Conservation (phyloP, 2,113 vertebrate genomes). For the Hypocryptadius cinnamomeus region DNA sequence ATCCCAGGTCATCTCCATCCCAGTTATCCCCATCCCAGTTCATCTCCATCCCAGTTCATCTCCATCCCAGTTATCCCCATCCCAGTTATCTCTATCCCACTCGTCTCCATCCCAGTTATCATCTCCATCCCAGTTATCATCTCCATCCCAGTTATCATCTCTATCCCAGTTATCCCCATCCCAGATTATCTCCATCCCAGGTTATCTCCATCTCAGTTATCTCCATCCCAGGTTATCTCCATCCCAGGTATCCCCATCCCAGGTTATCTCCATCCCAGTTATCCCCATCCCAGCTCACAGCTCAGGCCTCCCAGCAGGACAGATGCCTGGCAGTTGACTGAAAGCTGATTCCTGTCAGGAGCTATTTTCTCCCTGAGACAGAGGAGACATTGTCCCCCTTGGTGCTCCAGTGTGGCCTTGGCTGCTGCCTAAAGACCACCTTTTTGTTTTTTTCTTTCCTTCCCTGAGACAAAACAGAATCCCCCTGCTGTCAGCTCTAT, state of each 20-base stretch:
- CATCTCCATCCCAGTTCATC: too few relatives aligned
- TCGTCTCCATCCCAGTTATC: not conserved
- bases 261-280: not conserved
- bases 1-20: too few relatives aligned
- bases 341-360: slow-evolving; percentile 79
- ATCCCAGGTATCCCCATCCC: too few relatives aligned
- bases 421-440: slow-evolving; percentile 67
- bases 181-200: too few relatives aligned
- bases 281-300: slow-evolving; percentile 34
- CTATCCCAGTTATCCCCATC: too few relatives aligned
- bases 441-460: slow-evolving; percentile 19
- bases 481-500: slow-evolving; percentile 66
- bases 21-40: too few relatives aligned
- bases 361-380: slow-evolving; percentile 73
- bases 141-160: too few relatives aligned
- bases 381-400: slow-evolving; percentile 73
- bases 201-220: too few relatives aligned
- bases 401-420: slow-evolving; percentile 63
- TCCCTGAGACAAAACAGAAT: slow-evolving; percentile 72
- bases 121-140: too few relatives aligned
- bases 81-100: not conserved
- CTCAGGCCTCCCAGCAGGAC: slow-evolving; percentile 58
- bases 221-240: too few relatives aligned
- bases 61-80: too few relatives aligned
- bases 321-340: slow-evolving; percentile 69